These are phyloP conservation scores for Lithophane ornitopus DNA, from an alignment of 2,888 invertebrate genomes.

Conservation along the genomic window DNA sequence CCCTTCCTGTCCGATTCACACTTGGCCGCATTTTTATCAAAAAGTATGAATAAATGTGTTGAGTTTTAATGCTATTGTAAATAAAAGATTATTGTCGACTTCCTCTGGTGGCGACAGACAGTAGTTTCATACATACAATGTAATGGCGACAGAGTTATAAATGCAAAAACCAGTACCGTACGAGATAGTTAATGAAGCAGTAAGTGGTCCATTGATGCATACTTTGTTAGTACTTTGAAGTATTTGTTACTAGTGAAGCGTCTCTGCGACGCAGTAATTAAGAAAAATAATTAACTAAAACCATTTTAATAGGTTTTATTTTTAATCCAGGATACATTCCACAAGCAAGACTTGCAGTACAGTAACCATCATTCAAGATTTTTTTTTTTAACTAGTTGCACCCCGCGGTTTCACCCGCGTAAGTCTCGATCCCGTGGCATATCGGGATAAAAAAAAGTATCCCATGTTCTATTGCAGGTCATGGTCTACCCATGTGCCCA, in stretches of 20 bases:
- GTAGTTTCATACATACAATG: slow-evolving; percentile 22
- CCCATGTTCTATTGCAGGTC: too few species aligned
- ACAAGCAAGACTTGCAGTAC: background rate
- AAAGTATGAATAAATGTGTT: slow-evolving; percentile 11
- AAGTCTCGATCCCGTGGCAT: too few species aligned
- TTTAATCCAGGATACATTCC: background rate
- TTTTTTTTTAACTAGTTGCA: background rate
- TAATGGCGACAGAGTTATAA: background rate
- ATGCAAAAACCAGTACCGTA: slow-evolving; percentile 10
- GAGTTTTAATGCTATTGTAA: slow-evolving; percentile 37
- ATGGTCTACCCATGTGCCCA: too few species aligned
- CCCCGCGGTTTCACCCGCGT: too few species aligned
- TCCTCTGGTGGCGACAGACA: slow-evolving; percentile 28
- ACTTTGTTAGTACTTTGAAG: slow-evolving; percentile 8
- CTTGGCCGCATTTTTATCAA: slow-evolving; percentile 34
- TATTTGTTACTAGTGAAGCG: background rate
- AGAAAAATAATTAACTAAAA: background rate
- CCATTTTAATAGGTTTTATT: background rate
- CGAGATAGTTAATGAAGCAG: slow-evolving; percentile 5
- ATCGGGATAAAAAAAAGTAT: too few species aligned
- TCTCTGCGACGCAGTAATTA: slow-evolving; percentile 6
- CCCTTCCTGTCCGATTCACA: background rate
- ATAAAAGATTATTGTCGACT: slow-evolving; percentile 35
- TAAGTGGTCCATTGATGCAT: slow-evolving; percentile 20
- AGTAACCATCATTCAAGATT: background rate